Evolutionary conservation across 2,888 invertebrate species (phyloP), one percentile per base, ranked within the genome.

Genomic region (Crepidodera aurea): DNA sequence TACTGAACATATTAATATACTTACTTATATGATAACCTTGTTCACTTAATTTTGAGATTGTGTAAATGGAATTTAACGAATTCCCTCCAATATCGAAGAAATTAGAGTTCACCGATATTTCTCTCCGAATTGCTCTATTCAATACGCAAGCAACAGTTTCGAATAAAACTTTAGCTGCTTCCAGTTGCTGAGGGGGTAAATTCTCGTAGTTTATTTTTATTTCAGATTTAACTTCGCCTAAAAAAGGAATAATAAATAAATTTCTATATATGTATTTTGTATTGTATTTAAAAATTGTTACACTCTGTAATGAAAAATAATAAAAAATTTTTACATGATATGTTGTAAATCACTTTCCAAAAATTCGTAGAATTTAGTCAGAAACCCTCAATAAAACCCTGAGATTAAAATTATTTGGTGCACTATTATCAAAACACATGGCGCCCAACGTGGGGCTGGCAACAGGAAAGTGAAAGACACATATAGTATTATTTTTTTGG

Each of bases 1-100:
- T n/a, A n/a, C n/a, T n/a, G n/a, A n/a, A n/a, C n/a, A n/a, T n/a
- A n/a, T n/a, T n/a, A n/a, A n/a, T n/a, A n/a, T n/a, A 66, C 84
- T 83, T 78, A 86, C 93, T 88, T 69, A 94, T 91, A 69, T 85
- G 85, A 76, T 90, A 93, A 8, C 93, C 93, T 73, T 87, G 87
- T 57, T 93, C 91, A 44, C 88, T 84, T 50, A 95, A 78, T 73
- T 87, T 85, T 0, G 91, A 90, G 4, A 94, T 92, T 0, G 93
- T 93, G 69, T 87, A 90, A 60, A 94, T 90, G 0, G 94, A 93
- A 77, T 94, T 94, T 15, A 94, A 83, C 0, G 94, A 94, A 75
- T 94, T 93, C 8, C 94, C 94, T 1, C 94, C 94, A 37, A 94
- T 83, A 71, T 92, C 89, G 76, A 91, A 94, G 79, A 94, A 94